These are phyloP conservation scores for Muntiacus muntjak DNA, from an alignment of 2,113 vertebrate species.

Conservation along the genomic window DNA sequence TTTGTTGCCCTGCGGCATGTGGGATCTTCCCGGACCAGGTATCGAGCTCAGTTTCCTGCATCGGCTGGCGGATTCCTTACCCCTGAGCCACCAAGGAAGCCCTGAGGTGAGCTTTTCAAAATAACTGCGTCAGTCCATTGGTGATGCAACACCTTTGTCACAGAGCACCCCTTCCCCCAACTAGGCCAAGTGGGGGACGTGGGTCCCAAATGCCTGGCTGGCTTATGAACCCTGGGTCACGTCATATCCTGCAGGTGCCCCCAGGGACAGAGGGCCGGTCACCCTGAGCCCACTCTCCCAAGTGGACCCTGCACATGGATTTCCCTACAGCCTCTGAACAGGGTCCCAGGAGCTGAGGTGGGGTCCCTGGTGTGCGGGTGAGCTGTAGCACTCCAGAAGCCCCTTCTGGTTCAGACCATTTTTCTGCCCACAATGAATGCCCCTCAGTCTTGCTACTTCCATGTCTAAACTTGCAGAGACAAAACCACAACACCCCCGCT, in stretches of 20 bases:
- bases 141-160: neutral
- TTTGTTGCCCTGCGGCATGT: neutral
- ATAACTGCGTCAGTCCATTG: neutral
- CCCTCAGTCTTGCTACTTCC: neutral
- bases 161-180: neutral
- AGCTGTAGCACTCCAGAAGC: neutral
- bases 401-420: neutral
- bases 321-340: neutral
- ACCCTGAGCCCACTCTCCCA: neutral
- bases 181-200: neutral
- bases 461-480: neutral
- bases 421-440: neutral
- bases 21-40: neutral
- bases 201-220: neutral
- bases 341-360: neutral
- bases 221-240: neutral
- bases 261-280: neutral
- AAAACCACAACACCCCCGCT: neutral
- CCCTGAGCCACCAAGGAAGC: neutral
- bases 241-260: no score
- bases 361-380: no score
- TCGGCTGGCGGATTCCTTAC: neutral
- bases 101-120: neutral
- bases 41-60: neutral
- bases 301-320: rapidly evolving